Evolutionary conservation across 2,888 invertebrate genomes (phyloP), one percentile per base, ranked within the genome.

Genomic region (Chrysolina oricalcia): DNA sequence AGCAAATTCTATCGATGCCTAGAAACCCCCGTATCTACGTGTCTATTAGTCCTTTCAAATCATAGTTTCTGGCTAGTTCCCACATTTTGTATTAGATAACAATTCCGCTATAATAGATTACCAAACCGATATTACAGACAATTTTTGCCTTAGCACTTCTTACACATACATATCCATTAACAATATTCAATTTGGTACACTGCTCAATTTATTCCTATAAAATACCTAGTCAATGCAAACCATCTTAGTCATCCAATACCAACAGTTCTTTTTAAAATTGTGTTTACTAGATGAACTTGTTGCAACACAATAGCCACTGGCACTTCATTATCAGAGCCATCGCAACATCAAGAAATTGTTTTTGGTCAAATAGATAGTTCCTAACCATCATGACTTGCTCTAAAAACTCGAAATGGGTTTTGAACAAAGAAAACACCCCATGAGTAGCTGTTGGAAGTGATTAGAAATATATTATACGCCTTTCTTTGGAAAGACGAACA

Each of bases 291-390:
- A 75, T 73, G 59, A 75, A 75, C 70, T 75, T 70, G 75, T 75
- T 70, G 75, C 46, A 72, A 65, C 70, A 72, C 72, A 75, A 74
- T 74, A 48, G 74, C 72, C 46, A 48, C 50, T 65, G 70, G 48
- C 70, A 69, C 46, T 65, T 75, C 75, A 75, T 75, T 75, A 75
- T 53, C 59, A 59, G 66, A 72, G 67, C 72, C 67, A 71, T 72
- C 72, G 62, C 70, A 17, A 43, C 64, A 66, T 69, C 43, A 65
- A 53, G 72, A 75, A 75, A 75, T 75, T 75, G 75, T 75, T 75
- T 73, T 75, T 75, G 72, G 72, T 75, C 70, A 70, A 75, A 70
- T 72, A 66, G 66, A 72, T 75, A 59, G 72, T 75, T 75, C 75
- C 69, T 72, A 75, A 72, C 72, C 72, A 59, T 35, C 70, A 70